Base-by-base conservation (phyloP, 2,797 vertebrate species). In the Rhinogobio ventralis region DNA sequence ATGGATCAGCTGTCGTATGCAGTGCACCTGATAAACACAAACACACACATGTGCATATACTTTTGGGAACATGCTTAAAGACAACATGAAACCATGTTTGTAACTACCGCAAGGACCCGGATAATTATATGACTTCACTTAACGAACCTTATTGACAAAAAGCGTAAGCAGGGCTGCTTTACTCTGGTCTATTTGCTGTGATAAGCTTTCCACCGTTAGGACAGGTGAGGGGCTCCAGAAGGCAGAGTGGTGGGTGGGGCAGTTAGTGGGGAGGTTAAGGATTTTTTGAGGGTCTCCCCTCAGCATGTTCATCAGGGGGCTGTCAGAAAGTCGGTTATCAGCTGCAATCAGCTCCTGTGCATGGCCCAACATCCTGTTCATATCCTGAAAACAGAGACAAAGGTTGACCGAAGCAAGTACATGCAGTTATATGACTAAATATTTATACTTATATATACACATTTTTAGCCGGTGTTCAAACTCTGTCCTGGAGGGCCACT, bases 131-230 rank as follows among this genome's bases (percentile, higher is more conserved):
- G 5, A 8, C 39, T 49, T 66, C 1, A 0, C 5, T 30, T 13
- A 79, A 66, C 45, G 1, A 89, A 95, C 95, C 92, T 95, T 95
- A 25, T 87, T 84, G 10, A 95, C 85, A 86, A 94, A 95, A 53
- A 91, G 74, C 30, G 53, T 42, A 5, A 96, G 93, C 81, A 95
- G 91, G 0, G 88, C 75, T 20, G 28, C 85, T 46, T 33, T 81
- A 0, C 46, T 77, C 64, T 93, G 91, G 23, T 83, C 90, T 82
- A 95, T 90, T 86, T 94, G 3, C 89, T 94, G 94, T 5, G 86
- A 89, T 79, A 96, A 89, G 7, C 92, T 89, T 86, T 94, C 93
- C 68, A 95, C 83, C 0, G 93, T 95, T 81, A 95, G 84, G 0
- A 60, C 89, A 81, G 93, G 90, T 0, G 91, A 88, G 0, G 90